Base-by-base conservation (phyloP, 2,797 vertebrate genomes). In the Sebastolobus alascanus region DNA sequence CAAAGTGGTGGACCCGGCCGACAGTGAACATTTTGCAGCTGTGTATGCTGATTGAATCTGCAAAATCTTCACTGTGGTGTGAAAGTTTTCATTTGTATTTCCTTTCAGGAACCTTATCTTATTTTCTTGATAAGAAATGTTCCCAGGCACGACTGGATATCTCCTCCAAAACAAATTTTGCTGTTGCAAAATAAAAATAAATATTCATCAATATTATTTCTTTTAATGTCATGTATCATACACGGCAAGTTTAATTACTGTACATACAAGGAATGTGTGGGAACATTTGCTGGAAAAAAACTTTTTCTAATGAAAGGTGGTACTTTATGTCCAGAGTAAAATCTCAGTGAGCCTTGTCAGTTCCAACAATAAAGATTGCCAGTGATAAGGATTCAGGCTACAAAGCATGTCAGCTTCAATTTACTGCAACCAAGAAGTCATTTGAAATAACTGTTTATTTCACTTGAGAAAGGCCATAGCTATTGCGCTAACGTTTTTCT, bases 251-350 rank as follows among this genome's bases (percentile, higher is more conserved):
- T 35, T 46, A 31, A 16, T 69, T 69, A 50, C 20, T 22, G 35
- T 16, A 38, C 38, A 65, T 29, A 37, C 61, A 10, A 71, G 50
- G 65, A 83, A 63, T 78, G 71, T 73, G 59, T 84, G 76, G 65
- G 68, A 85, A 75, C 20, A 33, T 60, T 86, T 79, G 3, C 46
- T 64, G 31, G 50, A 22, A 56, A 75, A 75, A 80, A 77, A 75
- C 33, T 68, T 50, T 52, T 37, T 46, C 18, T 60, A 68, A 64
- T 82, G 29, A 83, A 73, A 75, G n/a, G 54, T 72, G 40, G 6
- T 52, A 29, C 16, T 75, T 78, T 1, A 70, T 56, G 3, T 70
- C 31, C 29, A 59, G 27, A 43, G 8, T 67, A 14, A 75, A 78
- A 14, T 71, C 50, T 82, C 60, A 68, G n/a, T 22, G 27, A 65